These are phyloP conservation scores for Blastomussa wellsi DNA, from an alignment of 92 coral and sea anemone species.

Conservation along the genomic window DNA sequence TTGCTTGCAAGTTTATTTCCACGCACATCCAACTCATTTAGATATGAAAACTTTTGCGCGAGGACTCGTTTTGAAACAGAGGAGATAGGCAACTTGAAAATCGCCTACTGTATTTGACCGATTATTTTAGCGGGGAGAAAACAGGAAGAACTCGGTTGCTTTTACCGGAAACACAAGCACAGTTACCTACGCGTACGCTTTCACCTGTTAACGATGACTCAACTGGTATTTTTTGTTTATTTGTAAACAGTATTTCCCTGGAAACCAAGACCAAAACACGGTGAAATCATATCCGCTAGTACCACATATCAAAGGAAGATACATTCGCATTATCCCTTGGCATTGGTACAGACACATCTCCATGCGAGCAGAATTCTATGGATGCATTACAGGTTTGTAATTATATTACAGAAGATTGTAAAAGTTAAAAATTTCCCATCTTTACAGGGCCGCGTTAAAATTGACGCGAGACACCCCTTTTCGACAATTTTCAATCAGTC, in stretches of 20 bases:
- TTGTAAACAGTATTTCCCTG: conserved; percentile 66
- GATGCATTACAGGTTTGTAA: conserved; percentile 73
- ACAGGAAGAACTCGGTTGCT: not conserved
- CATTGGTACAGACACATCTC: conserved; percentile 63
- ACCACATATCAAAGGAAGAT: conserved; percentile 74
- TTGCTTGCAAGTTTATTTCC: no score
- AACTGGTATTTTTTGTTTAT: not conserved
- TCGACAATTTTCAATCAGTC: no score
- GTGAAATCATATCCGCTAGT: conserved; percentile 53
- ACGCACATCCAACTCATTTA: not conserved
- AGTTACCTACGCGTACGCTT: not conserved
- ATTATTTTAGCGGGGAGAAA: no score
- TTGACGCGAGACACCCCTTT: no score
- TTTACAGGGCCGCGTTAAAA: no score
- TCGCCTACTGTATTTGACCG: no score
- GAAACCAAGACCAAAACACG: conserved; percentile 69
- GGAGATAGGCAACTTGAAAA: no score
- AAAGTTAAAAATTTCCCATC: not conserved
- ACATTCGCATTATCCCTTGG: conserved; percentile 69
- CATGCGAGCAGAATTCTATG: conserved; percentile 86
- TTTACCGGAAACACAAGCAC: not conserved
- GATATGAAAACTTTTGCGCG: not conserved
- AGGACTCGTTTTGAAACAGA: not conserved
- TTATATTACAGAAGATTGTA: not conserved
- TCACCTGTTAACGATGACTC: not conserved